Base-by-base conservation (phyloP, 1,140 invertebrate species). In the Protaetia brevitarsis region DNA sequence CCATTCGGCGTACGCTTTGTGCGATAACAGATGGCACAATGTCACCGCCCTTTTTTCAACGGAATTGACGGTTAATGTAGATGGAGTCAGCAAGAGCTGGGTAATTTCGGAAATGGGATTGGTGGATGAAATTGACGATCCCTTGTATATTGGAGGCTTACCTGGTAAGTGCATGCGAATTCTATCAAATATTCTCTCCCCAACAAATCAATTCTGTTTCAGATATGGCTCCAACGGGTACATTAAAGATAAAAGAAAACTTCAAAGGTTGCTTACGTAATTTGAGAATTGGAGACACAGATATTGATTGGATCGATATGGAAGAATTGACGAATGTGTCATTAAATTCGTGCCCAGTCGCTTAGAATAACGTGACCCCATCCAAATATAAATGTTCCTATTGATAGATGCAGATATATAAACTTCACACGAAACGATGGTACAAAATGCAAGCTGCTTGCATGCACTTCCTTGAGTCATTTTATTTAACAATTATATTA, bases 191-290 rank as follows among this genome's bases (percentile, higher is more conserved):
- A 26, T 19, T 26, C 28, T 3, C 21, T 51, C 28, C 0, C 13
- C n/a, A 28, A 13, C 10, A 28, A 29, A 26, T 7, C n/a, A 8
- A 29, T 56, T 58, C 41, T 13, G 7, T 29, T 81, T 64, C 71
- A 92, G 90, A 86, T 67, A 80, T 84, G 68, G 88, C 86, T 66
- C 84, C 82, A 61, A 87, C 79, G 72, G 88, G 84, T 69, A 92
- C 86, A 23, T 78, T 88, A 59, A 82, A 84, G 73, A 86, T 81
- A 37, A 83, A 83, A 70, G 91, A 93, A 68, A 93, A 93, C 74
- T 96, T 97, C 79, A 92, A 91, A 75, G 95, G 95, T 6, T 97
- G 95, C 82, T 91, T 97, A 72, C 83, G 90, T 37, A 94, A 95
- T 73, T 84, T 96, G 6, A 85, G 85, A 62, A 89, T 96, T 62